phyloP scores from a whole-genome alignment of 2,113 vertebrate genomes.

The Xiphophorus maculatus region DNA sequence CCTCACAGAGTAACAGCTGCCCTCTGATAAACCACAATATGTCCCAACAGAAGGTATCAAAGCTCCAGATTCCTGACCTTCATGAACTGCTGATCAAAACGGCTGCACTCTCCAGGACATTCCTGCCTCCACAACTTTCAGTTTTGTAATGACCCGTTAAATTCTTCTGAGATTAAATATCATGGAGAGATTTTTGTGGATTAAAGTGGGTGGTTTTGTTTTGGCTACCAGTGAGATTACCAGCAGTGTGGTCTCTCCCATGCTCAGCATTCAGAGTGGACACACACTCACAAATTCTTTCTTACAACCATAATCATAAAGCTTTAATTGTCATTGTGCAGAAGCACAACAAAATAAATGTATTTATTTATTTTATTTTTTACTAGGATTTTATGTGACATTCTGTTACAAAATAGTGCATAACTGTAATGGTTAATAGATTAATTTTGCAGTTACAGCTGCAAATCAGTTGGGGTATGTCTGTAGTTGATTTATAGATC shows the following conservation, averaged over 20 bases:
- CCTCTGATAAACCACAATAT: slow-evolving; percentile 68
- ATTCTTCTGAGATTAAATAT: slow-evolving; percentile 72
- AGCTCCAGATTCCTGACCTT: slow-evolving; percentile 72
- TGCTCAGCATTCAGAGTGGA: slow-evolving; percentile 2
- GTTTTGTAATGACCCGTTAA: slow-evolving; percentile 48
- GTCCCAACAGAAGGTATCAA: slow-evolving; percentile 57
- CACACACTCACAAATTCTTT: slow-evolving; percentile 7
- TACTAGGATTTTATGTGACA: too few species aligned
- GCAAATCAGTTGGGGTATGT: background rate
- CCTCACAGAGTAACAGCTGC: slow-evolving; percentile 58
- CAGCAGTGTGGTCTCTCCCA: slow-evolving; percentile 54
- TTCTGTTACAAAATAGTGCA: too few species aligned
- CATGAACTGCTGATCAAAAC: slow-evolving; percentile 55
- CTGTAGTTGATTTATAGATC: background rate
- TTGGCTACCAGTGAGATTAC: slow-evolving; percentile 76
- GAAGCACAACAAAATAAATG: too few species aligned
- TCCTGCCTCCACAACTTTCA: slow-evolving; percentile 26
- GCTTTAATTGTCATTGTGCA: too few species aligned
- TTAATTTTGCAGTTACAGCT: background rate
- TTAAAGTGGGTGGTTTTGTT: slow-evolving; percentile 71
- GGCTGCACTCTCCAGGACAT: slow-evolving; percentile 24
- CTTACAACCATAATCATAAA: background rate
- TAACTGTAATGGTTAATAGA: background rate
- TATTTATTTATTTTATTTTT: too few species aligned
- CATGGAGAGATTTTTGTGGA: slow-evolving; percentile 58